Base-by-base conservation (phyloP, 92 coral and sea anemone genomes). In the Nematostella vectensis region DNA sequence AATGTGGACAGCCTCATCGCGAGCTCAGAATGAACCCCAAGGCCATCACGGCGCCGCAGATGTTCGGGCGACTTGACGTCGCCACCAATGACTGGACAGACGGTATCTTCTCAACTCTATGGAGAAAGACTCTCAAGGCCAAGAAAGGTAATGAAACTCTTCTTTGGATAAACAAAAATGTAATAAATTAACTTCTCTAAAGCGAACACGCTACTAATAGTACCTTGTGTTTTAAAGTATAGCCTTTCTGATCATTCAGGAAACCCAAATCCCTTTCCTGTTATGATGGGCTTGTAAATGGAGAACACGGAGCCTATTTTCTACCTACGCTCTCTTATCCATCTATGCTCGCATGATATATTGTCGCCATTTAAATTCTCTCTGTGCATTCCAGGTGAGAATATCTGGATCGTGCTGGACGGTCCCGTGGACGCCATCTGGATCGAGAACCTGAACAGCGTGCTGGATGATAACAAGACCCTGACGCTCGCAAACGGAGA, bases 31-130 rank as follows among this genome's bases (percentile, higher is more conserved):
- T 85, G 95, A 85, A 85, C 37, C 95, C 95, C 4, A 85, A 85
- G 37, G 95, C 95, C 52, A 85, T 85, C 59, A 85, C 95, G n/a
- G 95, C 95, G 12, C 95, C 95, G 18, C 95, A 85, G 72, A 85
- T 85, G 95, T 85, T 85, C 42, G 95, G 95, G 6, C 65, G 88
- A 40, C 81, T 85, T 28, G 95, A 85, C 47, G 95, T 85, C 19
- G 80, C 95, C 23, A 85, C 95, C 11, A 85, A 85, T 62, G 95
- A 85, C 48, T 85, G 95, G 95, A 85, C 95, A 1, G 95, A 85
- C 31, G 95, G 95, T 1, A 85, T 85, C 31, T 85, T 85, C 61
- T 85, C 95, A 1, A 85, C 95, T 2, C 67, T 85, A 22, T 85
- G 95, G 95, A 72, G 95, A 29, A 85, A 85, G 48, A 85, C 95